Base-by-base conservation (phyloP, 2,888 invertebrate genomes). In the Leptinotarsa juncta region DNA sequence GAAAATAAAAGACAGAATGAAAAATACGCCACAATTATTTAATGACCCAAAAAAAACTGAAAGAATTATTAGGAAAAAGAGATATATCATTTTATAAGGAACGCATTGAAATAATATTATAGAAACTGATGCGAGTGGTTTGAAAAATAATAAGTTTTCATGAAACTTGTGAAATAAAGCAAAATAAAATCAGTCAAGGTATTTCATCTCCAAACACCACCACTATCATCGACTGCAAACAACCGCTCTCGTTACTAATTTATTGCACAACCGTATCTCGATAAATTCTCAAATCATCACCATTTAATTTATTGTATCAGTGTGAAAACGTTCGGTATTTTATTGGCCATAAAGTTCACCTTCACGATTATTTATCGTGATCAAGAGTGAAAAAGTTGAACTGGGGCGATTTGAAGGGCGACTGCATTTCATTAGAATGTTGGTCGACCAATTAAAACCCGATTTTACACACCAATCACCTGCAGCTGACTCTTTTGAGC, bases 381-480 rank as follows among this genome's bases (percentile, higher is more conserved):
- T 77, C 74, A 76, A 76, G 67, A 72, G 65, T 67, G 65, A 70
- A 78, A 78, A 74, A 76, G 75, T 80, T 77, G 76, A 81, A 73
- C 78, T 82, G 79, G 82, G 79, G 76, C 81, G 80, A 77, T 71
- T 55, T 74, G 82, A 82, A 82, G 82, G 82, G 82, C 81, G 77
- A 81, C 82, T 74, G 79, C 76, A 77, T 79, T 73, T 72, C 81
- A 80, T 76, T 81, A 81, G 81, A 82, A 81, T 81, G 82, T 79
- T 76, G 79, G 72, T 71, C 77, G 77, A 77, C 82, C 81, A 81
- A 82, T 82, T 82, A 81, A 79, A 81, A 74, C 68, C 57, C 80
- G 78, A 78, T 78, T 76, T 80, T 74, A 73, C 67, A 79, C 79
- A 79, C 80, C 78, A 80, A 80, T 80, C 80, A 78, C 77, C 71